Evolutionary conservation across 2,113 vertebrate genomes (phyloP).

Genomic region (Larimichthys polyactis): DNA sequence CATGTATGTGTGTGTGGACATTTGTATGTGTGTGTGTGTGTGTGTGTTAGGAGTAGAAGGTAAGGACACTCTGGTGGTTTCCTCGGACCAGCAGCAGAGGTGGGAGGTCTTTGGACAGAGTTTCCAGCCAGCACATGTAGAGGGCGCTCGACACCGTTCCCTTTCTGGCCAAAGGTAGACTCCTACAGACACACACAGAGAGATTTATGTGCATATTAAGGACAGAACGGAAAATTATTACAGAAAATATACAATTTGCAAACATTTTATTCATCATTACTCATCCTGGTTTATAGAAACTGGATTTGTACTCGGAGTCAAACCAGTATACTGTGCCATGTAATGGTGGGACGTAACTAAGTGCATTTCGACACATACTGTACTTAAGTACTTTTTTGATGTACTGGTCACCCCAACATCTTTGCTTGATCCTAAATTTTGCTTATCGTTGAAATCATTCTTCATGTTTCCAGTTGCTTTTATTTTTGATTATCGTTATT

Average conservation of each 20-base stretch:
- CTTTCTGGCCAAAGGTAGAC: constrained; percentile 95
- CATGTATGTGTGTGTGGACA: neutral
- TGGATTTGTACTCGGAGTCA: neutral
- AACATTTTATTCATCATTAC: neutral
- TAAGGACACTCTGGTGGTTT: constrained; percentile 98
- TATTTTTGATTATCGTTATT: no score
- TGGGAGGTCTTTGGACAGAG: constrained; percentile 92
- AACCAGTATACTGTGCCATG: neutral
- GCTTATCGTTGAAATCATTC: no score
- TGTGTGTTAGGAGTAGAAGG: constrained; percentile 93
- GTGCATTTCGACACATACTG: no score
- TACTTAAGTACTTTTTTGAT: no score
- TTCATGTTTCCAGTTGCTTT: no score
- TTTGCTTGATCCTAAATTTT: no score
- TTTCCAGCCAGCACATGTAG: constrained; percentile 98
- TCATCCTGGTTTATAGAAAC: neutral
- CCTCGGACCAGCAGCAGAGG: constrained; percentile 95
- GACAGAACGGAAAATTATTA: neutral
- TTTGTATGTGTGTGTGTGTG: neutral
- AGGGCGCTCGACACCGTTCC: constrained; percentile 95
- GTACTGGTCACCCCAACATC: no score
- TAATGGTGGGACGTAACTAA: neutral
- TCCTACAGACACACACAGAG: constrained; percentile 80
- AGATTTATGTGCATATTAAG: neutral
- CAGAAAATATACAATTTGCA: neutral